A percentile compares a stretch with the other conserved stretches of the same genome.
Conservation (phyloP, 1,140 invertebrate genomes). For the Kradibia gibbosae region DNA sequence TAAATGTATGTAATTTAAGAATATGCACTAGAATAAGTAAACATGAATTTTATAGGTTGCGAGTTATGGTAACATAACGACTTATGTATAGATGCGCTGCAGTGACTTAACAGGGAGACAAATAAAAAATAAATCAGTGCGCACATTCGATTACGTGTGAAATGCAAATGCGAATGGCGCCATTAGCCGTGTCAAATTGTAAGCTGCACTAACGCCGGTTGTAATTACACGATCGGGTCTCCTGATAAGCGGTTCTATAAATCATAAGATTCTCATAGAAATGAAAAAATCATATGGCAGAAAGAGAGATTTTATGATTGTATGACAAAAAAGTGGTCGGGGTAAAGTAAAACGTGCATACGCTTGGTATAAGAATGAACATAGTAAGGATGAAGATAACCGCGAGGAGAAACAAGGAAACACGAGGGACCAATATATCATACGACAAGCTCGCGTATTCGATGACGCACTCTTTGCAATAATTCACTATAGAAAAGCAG, state of each 20-base stretch:
- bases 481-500: background rate
- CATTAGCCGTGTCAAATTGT: conserved; percentile 45
- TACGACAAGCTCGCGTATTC: background rate
- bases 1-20: background rate
- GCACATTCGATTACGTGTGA: no score
- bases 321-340: no score
- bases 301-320: no score
- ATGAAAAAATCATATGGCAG: background rate
- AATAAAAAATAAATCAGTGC: conserved; percentile 42
- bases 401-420: background rate
- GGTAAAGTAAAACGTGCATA: background rate
- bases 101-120: conserved; percentile 16
- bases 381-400: background rate
- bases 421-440: background rate
- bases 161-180: background rate
- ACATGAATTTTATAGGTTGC: background rate
- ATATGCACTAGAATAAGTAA: background rate
- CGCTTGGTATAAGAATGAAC: background rate
- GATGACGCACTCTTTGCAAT: no score
- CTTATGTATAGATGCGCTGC: conserved; percentile 30
- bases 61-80: background rate
- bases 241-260: conserved; percentile 43
- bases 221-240: conserved; percentile 49
- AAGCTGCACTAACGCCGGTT: background rate
- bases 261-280: conserved; percentile 31